A percentile compares a stretch with the other conserved stretches of the same genome.
phyloP scores from a whole-genome alignment of 2,888 invertebrate species.

The Macrosiphum euphorbiae region DNA sequence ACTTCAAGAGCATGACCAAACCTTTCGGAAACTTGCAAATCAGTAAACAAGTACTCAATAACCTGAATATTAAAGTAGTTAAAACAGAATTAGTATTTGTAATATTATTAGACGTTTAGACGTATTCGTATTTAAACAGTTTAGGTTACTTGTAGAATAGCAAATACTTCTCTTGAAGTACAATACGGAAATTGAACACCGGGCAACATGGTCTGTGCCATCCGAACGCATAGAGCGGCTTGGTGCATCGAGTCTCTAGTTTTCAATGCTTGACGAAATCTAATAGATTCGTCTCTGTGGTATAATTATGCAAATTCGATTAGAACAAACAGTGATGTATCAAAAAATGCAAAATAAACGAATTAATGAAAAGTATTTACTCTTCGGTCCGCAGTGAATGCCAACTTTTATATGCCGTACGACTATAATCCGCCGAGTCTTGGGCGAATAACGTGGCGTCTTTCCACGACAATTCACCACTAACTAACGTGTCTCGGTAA shows the following conservation, averaged over 20 bases:
- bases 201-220: conserved; percentile 68
- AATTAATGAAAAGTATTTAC: not conserved
- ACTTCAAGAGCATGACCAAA: conserved; percentile 68
- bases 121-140: not conserved
- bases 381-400: conserved; percentile 47
- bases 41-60: conserved; percentile 69
- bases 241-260: conserved; percentile 69
- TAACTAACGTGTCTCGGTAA: conserved; percentile 70
- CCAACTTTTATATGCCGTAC: conserved; percentile 69
- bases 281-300: conserved; percentile 66
- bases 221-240: conserved; percentile 68
- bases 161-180: conserved; percentile 68
- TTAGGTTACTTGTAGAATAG: conserved; percentile 68
- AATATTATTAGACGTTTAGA: not conserved
- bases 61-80: conserved; percentile 66
- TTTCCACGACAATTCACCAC: conserved; percentile 69
- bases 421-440: conserved; percentile 69
- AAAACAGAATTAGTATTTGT: not conserved
- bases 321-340: not conserved
- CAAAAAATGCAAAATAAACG: not conserved
- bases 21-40: conserved; percentile 69
- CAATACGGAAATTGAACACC: conserved; percentile 69
- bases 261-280: conserved; percentile 68
- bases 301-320: not conserved
- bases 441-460: conserved; percentile 69